Evolutionary conservation across 2,113 vertebrate genomes (phyloP).

Genomic region (Ahaetulla prasina): DNA sequence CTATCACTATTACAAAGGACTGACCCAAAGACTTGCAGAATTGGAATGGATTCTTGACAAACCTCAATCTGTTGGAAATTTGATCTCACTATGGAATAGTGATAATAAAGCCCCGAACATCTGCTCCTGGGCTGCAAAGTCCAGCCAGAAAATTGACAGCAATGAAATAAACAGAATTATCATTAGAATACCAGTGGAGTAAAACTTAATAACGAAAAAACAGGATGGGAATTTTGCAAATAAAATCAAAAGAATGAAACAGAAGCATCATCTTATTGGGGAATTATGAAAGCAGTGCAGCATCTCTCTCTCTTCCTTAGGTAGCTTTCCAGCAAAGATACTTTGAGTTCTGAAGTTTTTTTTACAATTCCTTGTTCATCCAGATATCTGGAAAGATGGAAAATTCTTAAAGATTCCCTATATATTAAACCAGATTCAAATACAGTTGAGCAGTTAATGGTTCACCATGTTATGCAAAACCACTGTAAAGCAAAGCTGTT

Average conservation of each 20-base stretch:
- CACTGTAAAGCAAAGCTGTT: background rate
- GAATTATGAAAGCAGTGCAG: background rate
- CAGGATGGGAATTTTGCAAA: background rate
- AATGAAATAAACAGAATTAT: background rate
- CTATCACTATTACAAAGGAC: too few relatives aligned
- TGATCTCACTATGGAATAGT: too few relatives aligned
- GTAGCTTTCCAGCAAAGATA: background rate
- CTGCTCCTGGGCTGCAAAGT: background rate
- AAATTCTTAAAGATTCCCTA: background rate
- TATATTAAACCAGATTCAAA: background rate
- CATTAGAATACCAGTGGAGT: background rate
- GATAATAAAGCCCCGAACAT: background rate
- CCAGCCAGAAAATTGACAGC: background rate
- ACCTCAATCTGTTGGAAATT: too few relatives aligned
- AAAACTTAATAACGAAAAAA: background rate
- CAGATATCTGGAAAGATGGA: background rate
- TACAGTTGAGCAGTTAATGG: background rate
- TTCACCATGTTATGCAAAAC: background rate
- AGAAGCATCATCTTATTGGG: background rate
- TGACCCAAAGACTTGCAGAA: too few relatives aligned
- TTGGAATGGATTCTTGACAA: background rate
- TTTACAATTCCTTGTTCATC: background rate
- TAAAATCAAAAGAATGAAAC: background rate
- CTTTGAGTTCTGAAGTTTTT: background rate
- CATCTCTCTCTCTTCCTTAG: background rate